Evolutionary conservation across 2,888 invertebrate species (phyloP).

Genomic region (Subacronicta megacephala): DNA sequence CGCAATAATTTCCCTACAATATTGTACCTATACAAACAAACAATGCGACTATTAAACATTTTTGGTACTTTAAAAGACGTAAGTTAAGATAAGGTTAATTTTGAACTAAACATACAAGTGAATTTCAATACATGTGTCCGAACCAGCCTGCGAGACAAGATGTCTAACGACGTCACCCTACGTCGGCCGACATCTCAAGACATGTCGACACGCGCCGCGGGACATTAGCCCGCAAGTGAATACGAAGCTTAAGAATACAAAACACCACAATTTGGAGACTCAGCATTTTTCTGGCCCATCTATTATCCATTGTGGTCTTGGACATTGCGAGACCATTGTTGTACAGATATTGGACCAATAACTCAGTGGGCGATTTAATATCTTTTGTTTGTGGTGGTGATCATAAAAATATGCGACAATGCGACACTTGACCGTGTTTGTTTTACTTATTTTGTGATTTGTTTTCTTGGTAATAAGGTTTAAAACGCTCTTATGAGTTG

Average conservation of each 20-base stretch:
- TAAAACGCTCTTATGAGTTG: slow-evolving; percentile 11
- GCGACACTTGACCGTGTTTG: slow-evolving; percentile 42
- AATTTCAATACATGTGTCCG: too few relatives aligned
- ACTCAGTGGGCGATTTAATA: slow-evolving; percentile 72
- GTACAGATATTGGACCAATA: slow-evolving; percentile 80
- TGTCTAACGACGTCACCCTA: too few relatives aligned
- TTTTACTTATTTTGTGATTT: slow-evolving; percentile 17
- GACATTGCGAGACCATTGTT: slow-evolving; percentile 73
- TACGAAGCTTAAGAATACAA: slow-evolving; percentile 35
- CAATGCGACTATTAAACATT: too few relatives aligned
- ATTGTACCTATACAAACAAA: too few relatives aligned
- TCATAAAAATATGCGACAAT: slow-evolving; percentile 59
- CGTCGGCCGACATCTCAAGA: too few relatives aligned
- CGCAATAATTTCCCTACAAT: too few relatives aligned
- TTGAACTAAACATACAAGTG: too few relatives aligned
- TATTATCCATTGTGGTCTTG: slow-evolving; percentile 72
- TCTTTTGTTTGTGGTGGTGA: slow-evolving; percentile 63
- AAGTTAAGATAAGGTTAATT: too few relatives aligned
- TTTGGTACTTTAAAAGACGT: too few relatives aligned
- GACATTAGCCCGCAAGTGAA: too few relatives aligned
- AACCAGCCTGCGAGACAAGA: too few relatives aligned
- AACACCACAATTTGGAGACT: slow-evolving; percentile 49
- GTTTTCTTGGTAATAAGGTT: slow-evolving; percentile 2
- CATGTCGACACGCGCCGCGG: too few relatives aligned
- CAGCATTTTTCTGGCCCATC: slow-evolving; percentile 57